phyloP scores from a whole-genome alignment of 2,888 invertebrate genomes.

The Arrhopalites spinosus region DNA sequence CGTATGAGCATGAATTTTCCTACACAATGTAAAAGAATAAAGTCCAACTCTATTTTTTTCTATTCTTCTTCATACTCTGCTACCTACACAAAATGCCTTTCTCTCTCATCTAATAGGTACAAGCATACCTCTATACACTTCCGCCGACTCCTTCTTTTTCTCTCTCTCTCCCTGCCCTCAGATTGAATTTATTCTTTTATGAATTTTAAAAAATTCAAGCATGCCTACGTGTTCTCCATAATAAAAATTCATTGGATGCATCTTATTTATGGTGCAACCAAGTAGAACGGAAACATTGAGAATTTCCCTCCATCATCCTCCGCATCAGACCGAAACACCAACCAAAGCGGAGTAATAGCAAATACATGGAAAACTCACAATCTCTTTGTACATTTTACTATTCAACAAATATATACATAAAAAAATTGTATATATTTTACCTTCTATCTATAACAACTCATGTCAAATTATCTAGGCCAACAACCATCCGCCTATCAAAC shows the following conservation, averaged over 20 bases:
- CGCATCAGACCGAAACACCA: neutral
- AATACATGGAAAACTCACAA: constrained; percentile 1
- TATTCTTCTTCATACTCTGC: no score
- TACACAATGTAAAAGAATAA: neutral
- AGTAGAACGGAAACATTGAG: constrained; percentile 54
- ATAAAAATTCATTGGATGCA: constrained; percentile 56
- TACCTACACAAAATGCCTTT: no score
- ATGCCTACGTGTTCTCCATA: constrained; percentile 49
- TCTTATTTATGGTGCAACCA: constrained; percentile 53
- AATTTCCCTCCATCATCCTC: constrained; percentile 40
- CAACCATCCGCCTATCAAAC: no score
- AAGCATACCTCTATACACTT: no score
- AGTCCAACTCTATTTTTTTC: no score
- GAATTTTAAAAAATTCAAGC: constrained; percentile 56
- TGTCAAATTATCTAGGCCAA: constrained; percentile 3
- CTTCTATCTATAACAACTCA: neutral
- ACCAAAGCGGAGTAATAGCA: neutral
- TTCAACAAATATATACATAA: constrained; percentile 1
- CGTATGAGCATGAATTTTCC: neutral
- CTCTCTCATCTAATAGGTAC: no score
- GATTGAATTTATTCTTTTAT: constrained; percentile 57
- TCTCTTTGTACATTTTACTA: no score
- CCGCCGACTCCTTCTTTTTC: neutral
- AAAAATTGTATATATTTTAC: neutral
- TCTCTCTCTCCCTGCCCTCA: constrained; percentile 40